These are phyloP conservation scores for Seladonia tumulorum DNA, from an alignment of 2,888 invertebrate species.

Conservation along the genomic window DNA sequence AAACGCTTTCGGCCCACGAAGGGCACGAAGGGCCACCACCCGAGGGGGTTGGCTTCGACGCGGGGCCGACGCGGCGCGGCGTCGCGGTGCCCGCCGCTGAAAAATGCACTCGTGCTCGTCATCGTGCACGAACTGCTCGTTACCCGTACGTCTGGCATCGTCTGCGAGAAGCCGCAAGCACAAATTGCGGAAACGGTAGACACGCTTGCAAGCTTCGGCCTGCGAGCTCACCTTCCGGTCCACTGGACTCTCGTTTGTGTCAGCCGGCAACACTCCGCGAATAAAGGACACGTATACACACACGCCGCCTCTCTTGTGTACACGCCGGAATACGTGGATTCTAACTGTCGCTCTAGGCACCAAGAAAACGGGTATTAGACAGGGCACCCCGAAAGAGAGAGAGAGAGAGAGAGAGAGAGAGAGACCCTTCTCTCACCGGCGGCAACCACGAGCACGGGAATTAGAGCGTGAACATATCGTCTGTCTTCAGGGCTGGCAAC, in stretches of 20 bases:
- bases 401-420: no score
- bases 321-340: constrained; percentile 52
- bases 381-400: background rate
- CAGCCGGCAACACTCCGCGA: constrained; percentile 36
- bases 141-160: constrained; percentile 52
- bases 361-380: constrained; percentile 52
- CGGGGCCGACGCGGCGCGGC: constrained; percentile 1
- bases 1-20: constrained; percentile 40
- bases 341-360: constrained; percentile 59
- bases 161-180: constrained; percentile 61
- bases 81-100: constrained; percentile 23
- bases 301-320: constrained; percentile 22
- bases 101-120: constrained; percentile 56
- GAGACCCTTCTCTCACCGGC: constrained; percentile 15
- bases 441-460: constrained; percentile 55
- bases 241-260: constrained; percentile 66
- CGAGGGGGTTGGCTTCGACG: background rate
- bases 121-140: constrained; percentile 58
- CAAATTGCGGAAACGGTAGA: constrained; percentile 65
- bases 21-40: background rate
- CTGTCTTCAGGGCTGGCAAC: constrained; percentile 42
- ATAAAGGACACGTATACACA: constrained; percentile 50
- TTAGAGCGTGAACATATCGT: constrained; percentile 70
- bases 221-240: constrained; percentile 61
- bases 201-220: constrained; percentile 61